Evolutionary conservation across 2,113 vertebrate species (phyloP).

Genomic region (Zosterops lateralis): DNA sequence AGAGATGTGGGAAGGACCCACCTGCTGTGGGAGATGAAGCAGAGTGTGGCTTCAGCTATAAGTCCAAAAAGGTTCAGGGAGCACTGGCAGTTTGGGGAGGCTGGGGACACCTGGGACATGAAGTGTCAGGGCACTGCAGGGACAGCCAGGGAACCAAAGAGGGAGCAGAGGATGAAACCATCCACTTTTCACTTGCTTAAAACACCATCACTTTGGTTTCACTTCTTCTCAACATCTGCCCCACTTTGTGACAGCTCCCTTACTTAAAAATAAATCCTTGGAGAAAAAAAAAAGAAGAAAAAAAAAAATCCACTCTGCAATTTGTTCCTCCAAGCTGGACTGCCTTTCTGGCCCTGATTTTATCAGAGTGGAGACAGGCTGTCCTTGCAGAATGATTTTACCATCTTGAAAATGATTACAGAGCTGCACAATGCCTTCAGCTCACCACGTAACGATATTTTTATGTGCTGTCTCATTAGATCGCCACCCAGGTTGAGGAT

Average conservation of each 20-base stretch:
- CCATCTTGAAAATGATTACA: conserved; percentile 61
- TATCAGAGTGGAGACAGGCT: conserved; percentile 63
- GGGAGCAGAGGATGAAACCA: neutral
- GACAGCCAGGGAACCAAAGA: neutral
- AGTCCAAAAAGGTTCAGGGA: neutral
- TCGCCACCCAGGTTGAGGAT: conserved; percentile 10
- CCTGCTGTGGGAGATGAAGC: neutral
- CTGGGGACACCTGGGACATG: neutral
- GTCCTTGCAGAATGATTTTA: conserved; percentile 67
- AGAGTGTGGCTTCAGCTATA: neutral
- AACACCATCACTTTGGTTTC: neutral
- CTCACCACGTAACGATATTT: conserved; percentile 33
- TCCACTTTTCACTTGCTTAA: neutral
- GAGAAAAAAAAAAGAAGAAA: fast-evolving
- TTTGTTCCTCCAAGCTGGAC: conserved; percentile 54
- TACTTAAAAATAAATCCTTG: conserved; percentile 44
- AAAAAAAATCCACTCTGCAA: neutral
- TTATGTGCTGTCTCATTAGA: conserved; percentile 47
- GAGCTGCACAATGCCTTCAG: conserved; percentile 50
- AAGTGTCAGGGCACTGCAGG: neutral
- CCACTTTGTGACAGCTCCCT: conserved; percentile 22
- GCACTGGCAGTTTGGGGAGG: neutral
- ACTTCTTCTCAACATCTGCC: conserved; percentile 17
- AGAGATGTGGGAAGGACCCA: neutral
- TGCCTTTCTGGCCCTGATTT: conserved; percentile 64